Evolutionary conservation across 1,140 invertebrate genomes (phyloP).

Genomic region (Macrostomum lignano): DNA sequence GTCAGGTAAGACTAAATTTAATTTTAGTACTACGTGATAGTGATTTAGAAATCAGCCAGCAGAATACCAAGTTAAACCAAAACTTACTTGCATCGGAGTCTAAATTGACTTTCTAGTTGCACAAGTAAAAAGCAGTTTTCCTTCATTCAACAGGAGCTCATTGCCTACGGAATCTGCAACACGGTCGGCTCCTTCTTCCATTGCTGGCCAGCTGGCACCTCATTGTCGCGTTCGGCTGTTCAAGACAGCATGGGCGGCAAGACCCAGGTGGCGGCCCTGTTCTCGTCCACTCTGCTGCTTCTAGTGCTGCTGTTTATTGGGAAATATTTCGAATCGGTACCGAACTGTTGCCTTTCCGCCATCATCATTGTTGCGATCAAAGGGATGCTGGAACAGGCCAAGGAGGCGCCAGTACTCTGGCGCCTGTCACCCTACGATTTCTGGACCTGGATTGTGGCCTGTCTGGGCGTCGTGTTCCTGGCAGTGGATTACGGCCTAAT

Average conservation of each 20-base stretch:
- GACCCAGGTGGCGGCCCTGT: slow-evolving; percentile 10
- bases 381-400: slow-evolving; percentile 26
- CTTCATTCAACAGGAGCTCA: slow-evolving; percentile 13
- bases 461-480: slow-evolving; percentile 8
- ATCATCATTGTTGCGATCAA: slow-evolving; percentile 32
- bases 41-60: too few relatives aligned
- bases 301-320: slow-evolving; percentile 18
- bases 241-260: slow-evolving; percentile 12
- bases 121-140: too few relatives aligned
- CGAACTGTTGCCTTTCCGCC: slow-evolving; percentile 33
- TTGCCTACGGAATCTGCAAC: slow-evolving; percentile 12
- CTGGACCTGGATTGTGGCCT: slow-evolving; percentile 11
- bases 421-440: slow-evolving; percentile 25
- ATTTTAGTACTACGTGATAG: too few relatives aligned
- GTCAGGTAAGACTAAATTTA: slow-evolving; percentile 22
- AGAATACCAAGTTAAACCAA: too few relatives aligned
- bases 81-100: too few relatives aligned
- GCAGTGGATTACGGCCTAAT: slow-evolving; percentile 13
- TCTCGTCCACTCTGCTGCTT: slow-evolving; percentile 9
- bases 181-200: slow-evolving; percentile 11
- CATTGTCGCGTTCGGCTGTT: slow-evolving; percentile 10
- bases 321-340: slow-evolving; percentile 15
- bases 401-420: slow-evolving; percentile 23
- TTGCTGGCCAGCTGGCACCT: slow-evolving; percentile 11
- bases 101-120: too few relatives aligned